A percentile compares a stretch with the other conserved stretches of the same genome.
Evolutionary conservation across 2,113 vertebrate genomes (phyloP).

Genomic region (Corydoras maculifer): DNA sequence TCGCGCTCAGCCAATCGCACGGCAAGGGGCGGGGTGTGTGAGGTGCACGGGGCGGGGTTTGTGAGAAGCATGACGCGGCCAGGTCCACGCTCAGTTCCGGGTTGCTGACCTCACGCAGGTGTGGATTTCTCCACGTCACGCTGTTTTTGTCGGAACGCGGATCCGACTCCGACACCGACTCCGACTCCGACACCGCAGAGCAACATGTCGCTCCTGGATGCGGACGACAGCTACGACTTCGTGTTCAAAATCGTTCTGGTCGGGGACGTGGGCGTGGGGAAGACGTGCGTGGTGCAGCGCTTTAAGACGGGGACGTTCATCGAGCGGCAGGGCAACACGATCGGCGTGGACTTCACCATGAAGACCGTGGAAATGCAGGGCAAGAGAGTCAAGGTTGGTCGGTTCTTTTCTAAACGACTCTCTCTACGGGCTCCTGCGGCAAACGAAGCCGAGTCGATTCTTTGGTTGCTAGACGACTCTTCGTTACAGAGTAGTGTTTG

Average conservation of each 20-base stretch:
- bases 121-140: conserved; percentile 48
- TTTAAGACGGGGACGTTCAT: conserved; percentile 77
- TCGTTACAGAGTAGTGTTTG: too few species aligned
- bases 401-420: background rate
- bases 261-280: conserved; percentile 80
- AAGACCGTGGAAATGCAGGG: conserved; percentile 80
- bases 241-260: conserved; percentile 81
- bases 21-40: too few species aligned
- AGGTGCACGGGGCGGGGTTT: background rate
- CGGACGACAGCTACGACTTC: conserved; percentile 74
- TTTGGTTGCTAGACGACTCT: background rate
- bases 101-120: conserved; percentile 48
- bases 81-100: conserved; percentile 38
- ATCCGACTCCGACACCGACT: background rate
- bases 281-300: conserved; percentile 80
- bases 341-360: conserved; percentile 84
- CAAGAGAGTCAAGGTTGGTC: conserved; percentile 74
- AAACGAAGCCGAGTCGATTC: background rate
- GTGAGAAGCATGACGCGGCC: background rate
- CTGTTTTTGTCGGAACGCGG: conserved; percentile 1
- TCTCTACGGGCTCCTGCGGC: background rate
- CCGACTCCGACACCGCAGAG: background rate
- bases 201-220: conserved; percentile 53
- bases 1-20: conserved; percentile 8
- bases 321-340: conserved; percentile 78